These are phyloP conservation scores for Esox lucius DNA, from an alignment of 2,797 vertebrate species.

Conservation along the genomic window DNA sequence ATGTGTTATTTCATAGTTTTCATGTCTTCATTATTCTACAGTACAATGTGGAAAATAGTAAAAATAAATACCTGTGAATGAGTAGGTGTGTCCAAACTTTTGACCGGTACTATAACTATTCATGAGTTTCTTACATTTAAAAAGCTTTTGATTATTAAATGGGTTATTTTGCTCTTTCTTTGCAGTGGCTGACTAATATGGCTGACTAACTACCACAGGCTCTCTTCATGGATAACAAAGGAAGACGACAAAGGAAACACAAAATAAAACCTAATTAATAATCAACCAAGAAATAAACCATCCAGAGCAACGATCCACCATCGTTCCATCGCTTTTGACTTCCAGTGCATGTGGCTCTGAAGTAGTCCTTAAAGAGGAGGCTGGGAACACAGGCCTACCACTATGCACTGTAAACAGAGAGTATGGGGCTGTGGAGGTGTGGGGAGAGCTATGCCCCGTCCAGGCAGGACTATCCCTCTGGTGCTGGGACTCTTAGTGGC, in stretches of 20 bases:
- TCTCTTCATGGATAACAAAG: constrained; percentile 68
- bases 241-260: constrained; percentile 54
- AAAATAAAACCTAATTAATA: constrained; percentile 37
- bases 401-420: constrained; percentile 70
- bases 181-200: constrained; percentile 58
- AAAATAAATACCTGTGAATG: too few relatives aligned
- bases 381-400: constrained; percentile 63
- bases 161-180: background rate
- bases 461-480: constrained; percentile 81
- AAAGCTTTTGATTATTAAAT: background rate
- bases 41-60: too few relatives aligned
- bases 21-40: too few relatives aligned
- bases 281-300: constrained; percentile 52
- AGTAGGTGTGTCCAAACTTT: too few relatives aligned
- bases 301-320: constrained; percentile 48
- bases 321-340: constrained; percentile 54
- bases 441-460: constrained; percentile 52
- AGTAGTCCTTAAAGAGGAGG: constrained; percentile 66
- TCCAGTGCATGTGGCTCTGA: constrained; percentile 68
- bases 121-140: background rate
- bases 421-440: constrained; percentile 49
- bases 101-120: background rate
- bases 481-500: constrained; percentile 76
- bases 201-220: constrained; percentile 59
- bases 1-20: too few relatives aligned